Conservation (phyloP, 92 coral and sea anemone genomes). For the Zoanthus solanderi region DNA sequence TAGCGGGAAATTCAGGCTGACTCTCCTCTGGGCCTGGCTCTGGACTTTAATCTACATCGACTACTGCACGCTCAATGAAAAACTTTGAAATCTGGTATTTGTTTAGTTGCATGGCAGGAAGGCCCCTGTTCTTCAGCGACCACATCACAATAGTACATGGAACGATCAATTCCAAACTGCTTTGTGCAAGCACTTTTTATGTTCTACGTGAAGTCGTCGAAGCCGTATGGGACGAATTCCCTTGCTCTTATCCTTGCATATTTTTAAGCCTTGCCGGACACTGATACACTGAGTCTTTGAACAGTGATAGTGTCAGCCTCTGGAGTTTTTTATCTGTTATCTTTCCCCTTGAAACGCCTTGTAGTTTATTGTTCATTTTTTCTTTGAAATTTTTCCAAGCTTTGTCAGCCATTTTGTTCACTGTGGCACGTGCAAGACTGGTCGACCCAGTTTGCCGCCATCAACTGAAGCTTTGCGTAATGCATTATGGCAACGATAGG, state of each 20-base stretch:
- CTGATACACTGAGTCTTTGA: conserved; percentile 3
- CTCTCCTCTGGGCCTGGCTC: conserved; percentile 18
- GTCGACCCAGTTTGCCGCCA: conserved; percentile 18
- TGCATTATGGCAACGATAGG: conserved; percentile 35
- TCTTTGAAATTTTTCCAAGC: conserved; percentile 13
- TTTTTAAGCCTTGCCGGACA: conserved; percentile 4
- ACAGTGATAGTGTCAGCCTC: conserved; percentile 3
- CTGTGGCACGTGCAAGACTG: conserved; percentile 13
- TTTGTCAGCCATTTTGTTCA: conserved; percentile 20
- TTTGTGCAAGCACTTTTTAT: conserved; percentile 23
- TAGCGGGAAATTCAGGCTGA: conserved; percentile 5
- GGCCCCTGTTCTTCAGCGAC: conserved; percentile 29
- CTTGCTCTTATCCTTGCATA: conserved; percentile 19
- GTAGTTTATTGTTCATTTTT: conserved; percentile 3
- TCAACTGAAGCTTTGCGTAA: conserved; percentile 7
- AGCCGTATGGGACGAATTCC: not conserved
- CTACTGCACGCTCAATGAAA: conserved; percentile 34
- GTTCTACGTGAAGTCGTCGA: conserved; percentile 13
- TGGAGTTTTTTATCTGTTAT: not conserved
- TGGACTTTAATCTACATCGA: conserved; percentile 12
- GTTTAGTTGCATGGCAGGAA: conserved; percentile 21
- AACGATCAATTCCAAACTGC: conserved; percentile 3
- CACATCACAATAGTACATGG: conserved; percentile 19
- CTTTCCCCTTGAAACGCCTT: conserved; percentile 1
- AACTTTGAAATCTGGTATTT: conserved; percentile 23